These are phyloP conservation scores for Embidobia sp. DNA, from an alignment of 2,888 invertebrate genomes.

Conservation along the genomic window DNA sequence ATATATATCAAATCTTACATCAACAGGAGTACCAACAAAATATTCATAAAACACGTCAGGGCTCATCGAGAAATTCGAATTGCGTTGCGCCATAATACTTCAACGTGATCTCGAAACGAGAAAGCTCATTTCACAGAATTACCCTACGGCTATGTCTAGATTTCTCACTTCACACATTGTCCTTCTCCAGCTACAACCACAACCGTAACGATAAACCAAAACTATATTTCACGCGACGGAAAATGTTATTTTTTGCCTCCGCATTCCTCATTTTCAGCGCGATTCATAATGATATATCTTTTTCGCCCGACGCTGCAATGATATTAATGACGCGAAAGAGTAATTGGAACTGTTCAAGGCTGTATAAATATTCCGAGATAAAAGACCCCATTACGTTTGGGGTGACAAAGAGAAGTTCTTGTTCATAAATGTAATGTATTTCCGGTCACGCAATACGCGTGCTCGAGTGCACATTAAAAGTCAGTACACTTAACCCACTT, in stretches of 20 bases:
- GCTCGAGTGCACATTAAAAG: conserved; percentile 42
- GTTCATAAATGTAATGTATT: conserved; percentile 21
- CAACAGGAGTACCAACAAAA: not conserved
- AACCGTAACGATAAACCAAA: conserved; percentile 24
- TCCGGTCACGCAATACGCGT: conserved; percentile 48
- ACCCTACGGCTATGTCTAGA: conserved; percentile 47
- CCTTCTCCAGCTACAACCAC: conserved; percentile 20
- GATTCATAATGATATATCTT: conserved; percentile 9
- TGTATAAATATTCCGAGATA: conserved; percentile 13
- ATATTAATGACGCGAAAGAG: conserved; percentile 21
- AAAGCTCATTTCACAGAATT: conserved; percentile 54
- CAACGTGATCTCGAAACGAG: conserved; percentile 45
- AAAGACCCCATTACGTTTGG: not conserved
- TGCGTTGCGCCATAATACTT: conserved; percentile 21
- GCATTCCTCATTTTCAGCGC: not conserved
- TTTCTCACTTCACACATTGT: conserved; percentile 43
- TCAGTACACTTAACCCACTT: conserved; percentile 42
- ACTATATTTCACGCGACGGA: conserved; percentile 20
- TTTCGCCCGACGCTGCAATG: not conserved
- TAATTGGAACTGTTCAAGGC: conserved; percentile 23
- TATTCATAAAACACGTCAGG: conserved; percentile 7
- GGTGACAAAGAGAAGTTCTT: conserved; percentile 1
- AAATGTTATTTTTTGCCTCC: conserved; percentile 9
- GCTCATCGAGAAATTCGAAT: conserved; percentile 27
- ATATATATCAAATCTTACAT: not conserved